Base-by-base conservation (phyloP, 2,797 vertebrate species). In the Tenualosa thibaudeaui region DNA sequence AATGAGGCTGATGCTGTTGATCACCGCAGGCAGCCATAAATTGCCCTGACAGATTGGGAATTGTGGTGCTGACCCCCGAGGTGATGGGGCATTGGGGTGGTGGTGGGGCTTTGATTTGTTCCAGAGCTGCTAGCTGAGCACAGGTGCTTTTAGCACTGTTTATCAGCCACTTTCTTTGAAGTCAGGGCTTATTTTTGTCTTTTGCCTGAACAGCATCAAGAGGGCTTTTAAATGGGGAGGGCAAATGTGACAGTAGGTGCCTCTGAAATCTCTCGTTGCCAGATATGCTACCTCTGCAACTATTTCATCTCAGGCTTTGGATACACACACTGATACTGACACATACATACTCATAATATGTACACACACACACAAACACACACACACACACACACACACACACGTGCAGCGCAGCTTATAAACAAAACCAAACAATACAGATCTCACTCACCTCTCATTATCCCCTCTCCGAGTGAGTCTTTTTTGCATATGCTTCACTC, bases 31-130 rank as follows among this genome's bases (percentile, higher is more conserved):
- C 40, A 2, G 83, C 75, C 7, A 51, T 86, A 88, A 88, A 89
- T 90, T 86, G 83, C 84, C 81, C 46, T 60, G 87, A 62, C 86
- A 84, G 82, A 83, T 81, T 81, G 60, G 60, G 60, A 58, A 88
- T 88, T 86, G 60, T 86, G 81, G 68, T 15, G 62, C 40, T 85
- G 86, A 88, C 87, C 88, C 82, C 50, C 22, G 50, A 81, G 84
- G 83, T 86, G 85, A 84, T 60, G 82, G 54, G 60, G 50, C 81
- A 22, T 40, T 17, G 12, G 22, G 78, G 82, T 19, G 54, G 17
- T 19, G 54, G 31, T 15, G 17, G 17, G 22, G 37, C 17, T 78
- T 7, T 19, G 40, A 40, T 78, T 78, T 46, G 37, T 46, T 78
- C 40, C 37, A 13, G 65, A 31, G 31, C 7, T 4, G 26, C 65